Percentiles rank a stretch among this genome's conserved stretches.
Conservation (phyloP, 2,797 vertebrate species). For the Sarcoramphus papa region DNA sequence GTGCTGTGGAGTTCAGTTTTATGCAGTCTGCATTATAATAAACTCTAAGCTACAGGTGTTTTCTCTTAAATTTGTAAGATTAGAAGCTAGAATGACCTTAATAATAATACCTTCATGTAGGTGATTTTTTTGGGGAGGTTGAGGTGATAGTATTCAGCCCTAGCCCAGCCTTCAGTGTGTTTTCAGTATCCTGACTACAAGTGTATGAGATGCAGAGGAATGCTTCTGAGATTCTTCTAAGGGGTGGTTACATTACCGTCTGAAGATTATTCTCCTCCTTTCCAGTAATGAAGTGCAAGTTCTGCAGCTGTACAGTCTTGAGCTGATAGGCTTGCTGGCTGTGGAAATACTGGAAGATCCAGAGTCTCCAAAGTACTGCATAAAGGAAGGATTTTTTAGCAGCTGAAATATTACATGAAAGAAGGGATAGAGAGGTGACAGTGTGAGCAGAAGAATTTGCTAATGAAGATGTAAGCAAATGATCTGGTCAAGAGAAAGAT, state of each 20-base stretch:
- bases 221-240: background rate
- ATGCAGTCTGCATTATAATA: conserved; percentile 31
- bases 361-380: background rate
- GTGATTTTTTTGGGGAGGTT: background rate
- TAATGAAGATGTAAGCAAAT: background rate
- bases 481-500: background rate
- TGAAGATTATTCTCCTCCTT: background rate
- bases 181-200: background rate
- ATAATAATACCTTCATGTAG: background rate
- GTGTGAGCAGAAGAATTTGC: background rate
- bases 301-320: background rate
- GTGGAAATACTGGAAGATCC: background rate
- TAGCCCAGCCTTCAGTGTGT: background rate
- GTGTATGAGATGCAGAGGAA: background rate
- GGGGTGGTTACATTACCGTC: background rate
- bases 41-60: background rate
- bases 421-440: background rate
- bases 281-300: background rate
- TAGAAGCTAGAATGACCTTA: background rate
- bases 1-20: background rate
- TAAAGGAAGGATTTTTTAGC: background rate
- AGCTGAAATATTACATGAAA: background rate
- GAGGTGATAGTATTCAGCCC: background rate
- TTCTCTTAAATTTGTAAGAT: background rate
- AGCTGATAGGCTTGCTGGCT: background rate